Evolutionary conservation across 2,888 invertebrate species (phyloP), one percentile per base, ranked within the genome.

Genomic region (Quadroppia sp.): DNA sequence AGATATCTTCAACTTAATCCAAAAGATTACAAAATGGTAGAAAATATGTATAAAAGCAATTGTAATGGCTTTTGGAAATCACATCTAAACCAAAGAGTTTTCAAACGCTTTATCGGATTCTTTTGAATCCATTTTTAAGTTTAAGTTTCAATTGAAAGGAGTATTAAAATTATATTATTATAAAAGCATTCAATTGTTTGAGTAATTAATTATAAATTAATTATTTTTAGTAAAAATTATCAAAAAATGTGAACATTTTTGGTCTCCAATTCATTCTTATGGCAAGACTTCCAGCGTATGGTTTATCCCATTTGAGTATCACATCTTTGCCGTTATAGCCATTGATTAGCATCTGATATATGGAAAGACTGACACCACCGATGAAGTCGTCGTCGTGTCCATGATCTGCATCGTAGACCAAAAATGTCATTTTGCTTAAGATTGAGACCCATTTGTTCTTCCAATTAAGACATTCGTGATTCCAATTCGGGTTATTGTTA

Each of bases 331-430:
- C 72, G 67, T 67, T 72, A 32, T 45, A 40, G 9, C 42, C 36
- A 32, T 67, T 25, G n/a, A 70, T 42, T 45, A 72, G 36, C 72
- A 72, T 45, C 25, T 50, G 67, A 48, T 67, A 61, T 40, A 72
- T 32, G 9, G 13, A 15, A 25, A 72, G 40, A 45, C 61, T 59
- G 28, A 72, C 72, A 3, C 61, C 72, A 40, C 72, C 72, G 32
- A 72, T 72, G 30, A 72, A 72, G 61, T 72, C 72, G 25, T 72
- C 72, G 61, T 59, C 72, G 42, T 61, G 42, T 48, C 48, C 53
- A 45, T 71, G 48, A 67, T 72, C 72, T 23, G 72, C 72, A 32
- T 72, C 72, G 25, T 45, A 72, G 17, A 72, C 72, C 15, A 59
- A 32, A 72, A 72, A 72, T n/a, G 72, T 72, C 20, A 72, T 20